Conservation (phyloP, 2,797 vertebrate species). For the Tauraco hartlaubi region DNA sequence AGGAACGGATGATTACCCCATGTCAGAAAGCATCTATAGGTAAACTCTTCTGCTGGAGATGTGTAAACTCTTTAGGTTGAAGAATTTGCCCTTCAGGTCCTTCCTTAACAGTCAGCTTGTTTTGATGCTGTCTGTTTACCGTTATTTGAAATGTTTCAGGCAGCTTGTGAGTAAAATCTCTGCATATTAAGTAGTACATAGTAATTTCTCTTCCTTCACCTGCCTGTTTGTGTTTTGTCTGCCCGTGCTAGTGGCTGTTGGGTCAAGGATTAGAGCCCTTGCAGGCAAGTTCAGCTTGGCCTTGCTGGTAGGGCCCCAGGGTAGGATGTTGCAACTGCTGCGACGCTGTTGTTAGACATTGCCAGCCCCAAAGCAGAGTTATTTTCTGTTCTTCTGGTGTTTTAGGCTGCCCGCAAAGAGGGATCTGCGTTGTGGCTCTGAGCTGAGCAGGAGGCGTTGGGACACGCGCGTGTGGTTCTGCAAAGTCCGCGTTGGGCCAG, state of each 20-base stretch:
- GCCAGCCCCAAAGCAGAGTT: neutral
- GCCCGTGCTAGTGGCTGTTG: fast-evolving
- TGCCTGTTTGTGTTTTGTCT: neutral
- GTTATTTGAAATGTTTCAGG: neutral
- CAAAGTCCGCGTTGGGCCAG: neutral
- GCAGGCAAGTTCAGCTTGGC: neutral
- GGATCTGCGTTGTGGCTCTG: neutral
- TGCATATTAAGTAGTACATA: neutral
- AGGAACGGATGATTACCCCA: neutral
- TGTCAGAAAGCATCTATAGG: neutral
- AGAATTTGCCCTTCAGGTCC: neutral
- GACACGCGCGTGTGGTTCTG: neutral
- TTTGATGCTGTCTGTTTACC: neutral
- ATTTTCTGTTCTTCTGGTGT: neutral
- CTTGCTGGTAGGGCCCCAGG: neutral
- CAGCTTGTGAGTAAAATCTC: neutral
- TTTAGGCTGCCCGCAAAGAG: neutral
- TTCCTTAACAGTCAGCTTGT: neutral
- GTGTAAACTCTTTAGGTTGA: neutral
- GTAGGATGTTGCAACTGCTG: neutral
- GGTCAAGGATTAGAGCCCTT: neutral
- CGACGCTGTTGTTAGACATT: neutral
- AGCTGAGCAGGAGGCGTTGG: neutral
- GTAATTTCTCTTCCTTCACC: neutral
- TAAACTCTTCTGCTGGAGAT: neutral